Evolutionary conservation across 2,888 invertebrate species (phyloP).

Genomic region (Punctoribates punctum): DNA sequence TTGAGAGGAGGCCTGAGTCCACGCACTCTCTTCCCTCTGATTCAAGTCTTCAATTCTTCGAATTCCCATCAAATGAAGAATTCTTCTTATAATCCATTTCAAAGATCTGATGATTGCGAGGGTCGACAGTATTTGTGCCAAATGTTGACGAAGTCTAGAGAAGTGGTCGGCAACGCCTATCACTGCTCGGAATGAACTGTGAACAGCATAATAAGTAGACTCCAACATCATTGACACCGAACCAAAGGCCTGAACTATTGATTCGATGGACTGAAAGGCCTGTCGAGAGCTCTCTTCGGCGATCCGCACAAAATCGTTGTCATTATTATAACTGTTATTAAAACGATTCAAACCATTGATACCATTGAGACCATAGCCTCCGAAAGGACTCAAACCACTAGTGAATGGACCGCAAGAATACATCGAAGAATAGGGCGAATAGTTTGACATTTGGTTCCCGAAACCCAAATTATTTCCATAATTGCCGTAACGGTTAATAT

Average conservation of each 20-base stretch:
- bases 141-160: slow-evolving; percentile 72
- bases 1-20: background rate
- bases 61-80: slow-evolving; percentile 66
- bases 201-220: slow-evolving; percentile 90
- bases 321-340: slow-evolving; percentile 18
- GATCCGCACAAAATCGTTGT: slow-evolving; percentile 66
- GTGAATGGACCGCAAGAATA: slow-evolving; percentile 34
- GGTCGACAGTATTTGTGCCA: slow-evolving; percentile 81
- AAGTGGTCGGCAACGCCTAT: slow-evolving; percentile 94
- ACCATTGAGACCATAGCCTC: slow-evolving; percentile 30
- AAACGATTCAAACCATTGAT: slow-evolving; percentile 28
- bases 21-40: background rate
- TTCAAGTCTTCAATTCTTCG: slow-evolving; percentile 46
- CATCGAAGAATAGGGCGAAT: slow-evolving; percentile 19
- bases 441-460: slow-evolving; percentile 1
- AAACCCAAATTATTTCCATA: background rate
- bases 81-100: slow-evolving; percentile 72
- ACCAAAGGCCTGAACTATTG: slow-evolving; percentile 81
- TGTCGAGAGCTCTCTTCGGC: slow-evolving; percentile 87
- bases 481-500: background rate
- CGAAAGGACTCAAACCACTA: background rate
- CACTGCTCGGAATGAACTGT: slow-evolving; percentile 91
- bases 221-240: slow-evolving; percentile 95
- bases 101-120: slow-evolving; percentile 75
- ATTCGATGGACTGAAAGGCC: slow-evolving; percentile 91